phyloP scores from a whole-genome alignment of 2,797 vertebrate species.

The Helostoma temminkii region DNA sequence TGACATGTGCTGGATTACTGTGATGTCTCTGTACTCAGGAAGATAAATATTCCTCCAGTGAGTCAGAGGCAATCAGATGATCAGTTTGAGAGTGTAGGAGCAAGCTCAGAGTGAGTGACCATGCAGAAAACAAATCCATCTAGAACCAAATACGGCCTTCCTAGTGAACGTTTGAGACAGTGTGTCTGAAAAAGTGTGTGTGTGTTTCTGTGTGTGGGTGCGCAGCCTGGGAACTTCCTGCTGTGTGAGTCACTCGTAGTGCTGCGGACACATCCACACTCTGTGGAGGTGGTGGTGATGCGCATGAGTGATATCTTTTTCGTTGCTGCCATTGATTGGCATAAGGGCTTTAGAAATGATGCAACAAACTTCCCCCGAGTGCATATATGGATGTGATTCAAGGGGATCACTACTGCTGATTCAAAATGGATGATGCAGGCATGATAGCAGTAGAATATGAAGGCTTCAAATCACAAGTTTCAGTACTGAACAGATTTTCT shows the following conservation, averaged over 20 bases:
- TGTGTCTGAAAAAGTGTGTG: slow-evolving; percentile 13
- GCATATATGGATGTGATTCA: slow-evolving; percentile 62
- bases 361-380: slow-evolving; percentile 55
- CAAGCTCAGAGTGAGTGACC: slow-evolving; percentile 8
- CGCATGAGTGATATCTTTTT: slow-evolving; percentile 50
- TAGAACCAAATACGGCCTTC: slow-evolving; percentile 68
- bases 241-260: slow-evolving; percentile 79
- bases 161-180: slow-evolving; percentile 28
- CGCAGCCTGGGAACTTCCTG: slow-evolving; percentile 74
- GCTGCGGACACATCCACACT: slow-evolving; percentile 73
- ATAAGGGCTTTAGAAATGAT: slow-evolving; percentile 44
- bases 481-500: slow-evolving; percentile 28
- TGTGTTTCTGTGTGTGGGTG: slow-evolving; percentile 66
- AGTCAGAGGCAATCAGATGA: slow-evolving; percentile 55
- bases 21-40: slow-evolving; percentile 7
- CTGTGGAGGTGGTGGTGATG: slow-evolving; percentile 80
- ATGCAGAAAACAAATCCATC: slow-evolving; percentile 17
- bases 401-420: slow-evolving; percentile 35
- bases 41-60: slow-evolving; percentile 9
- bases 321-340: slow-evolving; percentile 45
- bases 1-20: slow-evolving; percentile 18
- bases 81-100: slow-evolving; percentile 36
- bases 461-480: slow-evolving; percentile 3
- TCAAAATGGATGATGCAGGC: slow-evolving; percentile 8
- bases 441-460: background rate